phyloP scores from a whole-genome alignment of 2,113 vertebrate species.

The Mormoops blainvillei region DNA sequence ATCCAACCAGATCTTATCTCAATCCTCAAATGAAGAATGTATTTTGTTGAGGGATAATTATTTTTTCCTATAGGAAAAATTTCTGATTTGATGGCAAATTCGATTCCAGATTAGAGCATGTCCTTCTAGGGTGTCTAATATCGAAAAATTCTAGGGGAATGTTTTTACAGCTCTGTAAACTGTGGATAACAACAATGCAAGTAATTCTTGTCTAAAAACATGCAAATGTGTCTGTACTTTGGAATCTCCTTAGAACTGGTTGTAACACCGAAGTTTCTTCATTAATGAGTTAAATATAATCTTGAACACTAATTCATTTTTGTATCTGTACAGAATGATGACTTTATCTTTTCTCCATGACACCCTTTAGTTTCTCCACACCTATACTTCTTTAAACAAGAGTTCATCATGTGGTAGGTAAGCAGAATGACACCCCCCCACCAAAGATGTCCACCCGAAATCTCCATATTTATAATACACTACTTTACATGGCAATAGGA shows the following conservation, averaged over 20 bases:
- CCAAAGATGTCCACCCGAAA: no score
- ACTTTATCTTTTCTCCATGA: neutral
- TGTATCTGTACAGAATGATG: neutral
- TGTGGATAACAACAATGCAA: neutral
- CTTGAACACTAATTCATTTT: neutral
- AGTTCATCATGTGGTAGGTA: no score
- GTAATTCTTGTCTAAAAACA: neutral
- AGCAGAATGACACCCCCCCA: no score
- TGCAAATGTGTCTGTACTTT: neutral
- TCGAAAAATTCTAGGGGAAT: neutral
- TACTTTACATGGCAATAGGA: no score
- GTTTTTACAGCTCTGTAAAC: neutral
- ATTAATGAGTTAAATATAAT: neutral
- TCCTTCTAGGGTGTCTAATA: neutral
- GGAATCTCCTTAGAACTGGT: neutral
- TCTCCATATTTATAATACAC: no score
- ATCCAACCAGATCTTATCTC: neutral
- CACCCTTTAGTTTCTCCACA: no score
- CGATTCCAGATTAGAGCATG: neutral
- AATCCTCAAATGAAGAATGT: neutral
- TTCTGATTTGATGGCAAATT: neutral
- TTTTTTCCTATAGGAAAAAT: neutral
- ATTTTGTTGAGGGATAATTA: neutral
- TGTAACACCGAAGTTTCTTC: neutral
- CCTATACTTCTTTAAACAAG: no score